Conservation (phyloP, 2,888 invertebrate species). For the Nycteola revayana region DNA sequence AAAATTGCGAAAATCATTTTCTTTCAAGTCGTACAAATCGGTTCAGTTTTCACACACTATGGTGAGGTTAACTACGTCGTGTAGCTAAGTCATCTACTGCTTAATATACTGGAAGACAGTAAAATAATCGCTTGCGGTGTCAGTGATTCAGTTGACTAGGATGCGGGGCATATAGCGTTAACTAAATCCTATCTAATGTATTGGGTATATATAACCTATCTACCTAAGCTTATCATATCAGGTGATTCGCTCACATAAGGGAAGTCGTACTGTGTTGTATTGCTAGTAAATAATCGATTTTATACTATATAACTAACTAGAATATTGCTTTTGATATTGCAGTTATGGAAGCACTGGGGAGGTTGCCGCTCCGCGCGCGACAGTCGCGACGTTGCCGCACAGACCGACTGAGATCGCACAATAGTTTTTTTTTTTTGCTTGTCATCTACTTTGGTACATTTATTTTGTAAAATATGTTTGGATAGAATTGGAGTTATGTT, state of each 20-base stretch:
- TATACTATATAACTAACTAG: conserved; percentile 5
- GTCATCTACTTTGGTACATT: too few species aligned
- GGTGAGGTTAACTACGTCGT: conserved; percentile 35
- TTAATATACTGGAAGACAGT: conserved; percentile 72
- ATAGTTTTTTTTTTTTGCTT: conserved; percentile 13
- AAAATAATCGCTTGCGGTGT: conserved; percentile 46
- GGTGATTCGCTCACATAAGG: conserved; percentile 25
- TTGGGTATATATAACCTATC: conserved; percentile 32
- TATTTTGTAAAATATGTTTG: too few species aligned
- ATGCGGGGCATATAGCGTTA: conserved; percentile 31
- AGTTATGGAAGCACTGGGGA: conserved; percentile 34
- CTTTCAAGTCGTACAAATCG: neutral
- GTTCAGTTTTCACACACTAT: too few species aligned
- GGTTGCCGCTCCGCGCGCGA: conserved; percentile 41
- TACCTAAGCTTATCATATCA: conserved; percentile 28
- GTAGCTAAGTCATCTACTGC: conserved; percentile 46
- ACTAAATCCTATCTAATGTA: conserved; percentile 39
- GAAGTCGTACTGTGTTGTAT: neutral
- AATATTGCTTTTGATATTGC: conserved; percentile 16
- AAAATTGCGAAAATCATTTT: conserved; percentile 28
- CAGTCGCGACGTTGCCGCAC: conserved; percentile 19
- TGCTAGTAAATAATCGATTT: neutral
- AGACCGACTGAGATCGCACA: neutral
- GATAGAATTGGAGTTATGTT: conserved; percentile 3
- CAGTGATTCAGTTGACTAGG: conserved; percentile 30